Evolutionary conservation across 2,797 vertebrate genomes (phyloP).

Genomic region (Rhadinocentrus ornatus): DNA sequence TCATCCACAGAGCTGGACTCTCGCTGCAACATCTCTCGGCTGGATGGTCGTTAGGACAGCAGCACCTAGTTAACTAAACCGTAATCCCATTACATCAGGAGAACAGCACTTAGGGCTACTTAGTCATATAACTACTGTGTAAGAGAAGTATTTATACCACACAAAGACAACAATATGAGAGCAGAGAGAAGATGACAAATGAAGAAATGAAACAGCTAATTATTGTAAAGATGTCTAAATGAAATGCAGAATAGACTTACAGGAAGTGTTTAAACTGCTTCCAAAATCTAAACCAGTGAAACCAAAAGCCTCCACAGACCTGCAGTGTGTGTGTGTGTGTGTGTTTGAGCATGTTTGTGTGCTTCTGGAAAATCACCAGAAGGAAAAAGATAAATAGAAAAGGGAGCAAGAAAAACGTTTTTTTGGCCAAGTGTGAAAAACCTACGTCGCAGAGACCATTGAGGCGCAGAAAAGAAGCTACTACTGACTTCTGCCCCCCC

Average conservation of each 20-base stretch:
- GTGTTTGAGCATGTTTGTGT: slow-evolving; percentile 15
- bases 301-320: slow-evolving; percentile 26
- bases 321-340: slow-evolving; percentile 7
- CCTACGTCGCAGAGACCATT: slow-evolving; percentile 14
- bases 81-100: slow-evolving; percentile 60
- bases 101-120: slow-evolving; percentile 43
- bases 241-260: slow-evolving; percentile 33
- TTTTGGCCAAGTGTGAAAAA: slow-evolving; percentile 30
- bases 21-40: neutral
- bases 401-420: slow-evolving; percentile 1
- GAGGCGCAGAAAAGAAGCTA: slow-evolving; percentile 2
- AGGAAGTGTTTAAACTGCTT: slow-evolving; percentile 34
- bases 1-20: neutral
- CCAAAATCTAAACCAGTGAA: slow-evolving; percentile 38
- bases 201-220: slow-evolving; percentile 20
- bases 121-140: slow-evolving; percentile 48
- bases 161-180: slow-evolving; percentile 26
- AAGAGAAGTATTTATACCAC: slow-evolving; percentile 21
- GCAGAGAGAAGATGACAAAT: slow-evolving; percentile 8
- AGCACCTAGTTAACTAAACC: slow-evolving; percentile 34
- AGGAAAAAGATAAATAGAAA: slow-evolving; percentile 35
- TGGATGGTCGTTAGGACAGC: slow-evolving; percentile 8
- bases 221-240: slow-evolving; percentile 12
- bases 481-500: neutral
- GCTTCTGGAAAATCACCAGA: slow-evolving; percentile 33